Conservation (phyloP, 2,797 vertebrate genomes). For the Pseudochromis fuscus region DNA sequence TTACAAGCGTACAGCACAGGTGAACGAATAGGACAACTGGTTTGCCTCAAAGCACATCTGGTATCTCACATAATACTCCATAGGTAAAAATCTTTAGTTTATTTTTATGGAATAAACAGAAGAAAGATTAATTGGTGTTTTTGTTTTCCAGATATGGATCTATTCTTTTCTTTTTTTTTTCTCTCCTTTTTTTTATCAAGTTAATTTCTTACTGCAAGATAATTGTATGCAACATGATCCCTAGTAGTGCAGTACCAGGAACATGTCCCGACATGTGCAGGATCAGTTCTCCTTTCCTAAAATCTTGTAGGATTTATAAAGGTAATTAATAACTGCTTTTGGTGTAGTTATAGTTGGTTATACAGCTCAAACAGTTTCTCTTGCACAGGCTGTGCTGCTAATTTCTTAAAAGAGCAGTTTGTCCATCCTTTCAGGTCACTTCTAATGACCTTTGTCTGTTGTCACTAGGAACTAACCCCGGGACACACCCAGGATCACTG, state of each 20-base stretch:
- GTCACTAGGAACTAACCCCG: neutral
- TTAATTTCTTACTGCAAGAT: slow-evolving; percentile 16
- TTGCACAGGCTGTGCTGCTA: neutral
- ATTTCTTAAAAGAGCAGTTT: too few species aligned
- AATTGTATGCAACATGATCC: slow-evolving; percentile 35
- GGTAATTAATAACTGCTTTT: neutral
- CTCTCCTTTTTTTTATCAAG: neutral
- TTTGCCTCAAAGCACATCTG: too few species aligned
- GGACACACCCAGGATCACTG: neutral
- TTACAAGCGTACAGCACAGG: too few species aligned
- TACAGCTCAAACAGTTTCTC: too few species aligned
- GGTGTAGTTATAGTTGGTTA: too few species aligned
- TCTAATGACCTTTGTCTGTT: neutral
- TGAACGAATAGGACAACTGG: too few species aligned
- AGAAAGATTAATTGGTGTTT: neutral
- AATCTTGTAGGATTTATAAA: neutral
- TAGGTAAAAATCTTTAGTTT: too few species aligned
- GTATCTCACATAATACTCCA: too few species aligned
- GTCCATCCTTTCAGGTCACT: neutral
- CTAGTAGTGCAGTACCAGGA: slow-evolving; percentile 1
- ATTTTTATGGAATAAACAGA: neutral
- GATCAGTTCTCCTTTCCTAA: neutral
- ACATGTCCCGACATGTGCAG: slow-evolving; percentile 27
- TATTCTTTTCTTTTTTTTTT: neutral
- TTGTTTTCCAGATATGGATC: neutral